Evolutionary conservation across 2,113 vertebrate species (phyloP).

Genomic region (Willisornis vidua): DNA sequence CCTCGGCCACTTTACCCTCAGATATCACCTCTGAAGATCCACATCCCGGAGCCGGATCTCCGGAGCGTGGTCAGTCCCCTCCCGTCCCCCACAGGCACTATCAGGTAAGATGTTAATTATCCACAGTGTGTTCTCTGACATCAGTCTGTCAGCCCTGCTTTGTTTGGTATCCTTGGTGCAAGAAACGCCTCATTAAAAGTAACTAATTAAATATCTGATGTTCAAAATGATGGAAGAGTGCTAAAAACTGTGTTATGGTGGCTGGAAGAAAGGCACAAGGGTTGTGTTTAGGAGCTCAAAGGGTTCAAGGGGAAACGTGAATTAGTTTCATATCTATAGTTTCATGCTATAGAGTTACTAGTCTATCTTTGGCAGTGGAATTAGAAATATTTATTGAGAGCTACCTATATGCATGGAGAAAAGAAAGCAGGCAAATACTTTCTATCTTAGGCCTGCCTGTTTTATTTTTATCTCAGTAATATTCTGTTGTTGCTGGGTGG

Average conservation of each 20-base stretch:
- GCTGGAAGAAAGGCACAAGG: background rate
- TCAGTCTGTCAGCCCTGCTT: background rate
- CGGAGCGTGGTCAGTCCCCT: conserved; percentile 88
- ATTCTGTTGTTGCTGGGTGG: conserved; percentile 59
- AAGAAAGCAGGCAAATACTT: conserved; percentile 34
- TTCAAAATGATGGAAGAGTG: background rate
- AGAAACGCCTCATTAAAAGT: background rate
- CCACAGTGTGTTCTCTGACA: background rate
- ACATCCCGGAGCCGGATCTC: conserved; percentile 96
- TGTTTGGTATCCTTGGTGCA: background rate
- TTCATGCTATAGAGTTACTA: conserved; percentile 21
- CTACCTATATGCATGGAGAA: conserved; percentile 4
- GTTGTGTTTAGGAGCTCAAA: background rate
- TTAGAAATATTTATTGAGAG: conserved; percentile 11
- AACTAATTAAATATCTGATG: background rate
- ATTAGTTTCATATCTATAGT: background rate
- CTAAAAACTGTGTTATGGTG: background rate
- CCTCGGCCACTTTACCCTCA: conserved; percentile 88
- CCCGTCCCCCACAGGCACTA: conserved; percentile 95
- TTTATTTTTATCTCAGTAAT: conserved; percentile 58
- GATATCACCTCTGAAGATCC: conserved; percentile 96
- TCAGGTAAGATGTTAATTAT: conserved; percentile 83
- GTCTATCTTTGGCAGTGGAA: conserved; percentile 33
- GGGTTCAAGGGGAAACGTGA: background rate
- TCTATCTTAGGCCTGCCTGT: background rate